Base-by-base conservation (phyloP, 2,797 vertebrate species). In the Menidia menidia region DNA sequence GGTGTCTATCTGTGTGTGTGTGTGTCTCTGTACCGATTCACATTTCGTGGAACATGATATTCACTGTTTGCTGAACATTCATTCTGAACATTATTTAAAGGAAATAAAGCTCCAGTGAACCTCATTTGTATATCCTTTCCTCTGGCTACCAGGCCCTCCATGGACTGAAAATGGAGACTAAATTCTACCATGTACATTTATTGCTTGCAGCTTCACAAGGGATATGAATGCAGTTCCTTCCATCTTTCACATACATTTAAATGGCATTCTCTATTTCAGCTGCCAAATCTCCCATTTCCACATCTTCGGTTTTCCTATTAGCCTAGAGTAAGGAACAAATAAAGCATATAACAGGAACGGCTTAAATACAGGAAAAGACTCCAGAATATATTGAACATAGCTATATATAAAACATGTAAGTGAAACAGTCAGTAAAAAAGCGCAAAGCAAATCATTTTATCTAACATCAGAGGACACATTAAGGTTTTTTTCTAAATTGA, bases 181-280 rank as follows among this genome's bases (percentile, higher is more conserved):
- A 43, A 25, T 61, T 58, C 67, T 65, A 45, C 19, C n/a, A 10
- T 25, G 19, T 68, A 44, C 62, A 82, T 67, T 81, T 73, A 87
- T 71, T 71, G 67, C 81, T 51, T 56, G 30, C 63, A 59, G 71
- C 54, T 55, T 69, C 75, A 57, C 69, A 48, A 11, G 59, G 56
- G 15, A 41, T 73, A 61, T 72, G 39, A 64, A 71, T 74, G 50
- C 56, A 48, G 3, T 59, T 68, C 45, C 58, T 82, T 64, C 72
- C 66, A 73, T 85, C 53, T 76, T 64, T 83, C 79, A 85, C 74
- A 82, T 90, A 88, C 77, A 83, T 72, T 73, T 74, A 60, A 83
- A 78, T 83, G 73, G 55, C 75, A 73, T 67, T 70, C 64, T 70
- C 72, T 35, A 33, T 69, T 78, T 76, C 73, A 66, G 57, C 18